Percentiles rank a stretch among this genome's conserved stretches.
Evolutionary conservation across 2,113 vertebrate species (phyloP).

Genomic region (Chitala chitala): DNA sequence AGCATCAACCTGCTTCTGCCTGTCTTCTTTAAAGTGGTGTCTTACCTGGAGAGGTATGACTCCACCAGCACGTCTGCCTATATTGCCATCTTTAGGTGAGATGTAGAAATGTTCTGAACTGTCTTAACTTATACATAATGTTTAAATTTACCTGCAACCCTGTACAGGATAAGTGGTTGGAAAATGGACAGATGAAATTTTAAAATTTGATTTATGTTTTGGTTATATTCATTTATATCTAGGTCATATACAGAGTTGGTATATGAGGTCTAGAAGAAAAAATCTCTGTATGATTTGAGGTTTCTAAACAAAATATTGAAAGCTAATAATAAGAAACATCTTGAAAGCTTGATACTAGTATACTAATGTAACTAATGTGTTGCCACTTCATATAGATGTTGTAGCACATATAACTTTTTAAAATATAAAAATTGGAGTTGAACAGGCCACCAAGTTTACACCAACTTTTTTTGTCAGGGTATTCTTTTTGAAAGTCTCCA

Average conservation of each 20-base stretch:
- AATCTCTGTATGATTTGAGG: no score
- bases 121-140: neutral
- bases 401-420: neutral
- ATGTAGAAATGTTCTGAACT: neutral
- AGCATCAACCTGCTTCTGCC: conserved; percentile 72
- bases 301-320: no score
- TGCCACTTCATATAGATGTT: conserved; percentile 1
- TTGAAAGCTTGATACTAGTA: no score
- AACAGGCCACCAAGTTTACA: no score
- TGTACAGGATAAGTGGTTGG: neutral
- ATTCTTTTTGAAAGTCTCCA: conserved; percentile 70
- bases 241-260: no score
- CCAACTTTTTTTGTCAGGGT: conserved; percentile 69
- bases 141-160: neutral
- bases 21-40: conserved; percentile 70
- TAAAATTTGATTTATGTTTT: no score
- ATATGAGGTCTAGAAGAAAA: no score
- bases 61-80: conserved; percentile 69
- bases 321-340: no score
- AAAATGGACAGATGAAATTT: no score
- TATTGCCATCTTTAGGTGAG: conserved; percentile 73
- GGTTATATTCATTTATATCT: no score
- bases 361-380: no score
- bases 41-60: conserved; percentile 73
- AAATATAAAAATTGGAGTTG: no score